Percentiles rank a stretch among this genome's conserved stretches.
These are phyloP conservation scores for Acrobasis consociella DNA, from an alignment of 2,888 invertebrate species.

Conservation along the genomic window DNA sequence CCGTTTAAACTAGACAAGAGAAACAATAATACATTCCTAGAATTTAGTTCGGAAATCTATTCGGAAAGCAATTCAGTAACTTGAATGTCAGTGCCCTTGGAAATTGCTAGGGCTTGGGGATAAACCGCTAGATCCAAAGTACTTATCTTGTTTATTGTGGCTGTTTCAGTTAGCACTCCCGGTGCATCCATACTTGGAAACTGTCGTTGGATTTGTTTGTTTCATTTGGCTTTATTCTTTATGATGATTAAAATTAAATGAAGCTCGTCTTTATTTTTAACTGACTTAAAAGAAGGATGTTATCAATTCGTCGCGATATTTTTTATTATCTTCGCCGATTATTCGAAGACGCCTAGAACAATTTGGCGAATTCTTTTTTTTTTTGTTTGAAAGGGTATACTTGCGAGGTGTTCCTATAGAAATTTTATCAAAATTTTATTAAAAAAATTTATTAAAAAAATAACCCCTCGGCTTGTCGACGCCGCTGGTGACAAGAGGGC, in stretches of 20 bases:
- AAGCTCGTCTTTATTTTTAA: neutral
- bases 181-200: neutral
- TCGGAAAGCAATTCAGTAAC: slow-evolving; percentile 2
- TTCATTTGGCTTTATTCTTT: neutral
- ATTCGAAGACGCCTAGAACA: too few species aligned
- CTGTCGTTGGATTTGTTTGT: slow-evolving; percentile 1
- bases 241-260: neutral
- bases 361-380: too few species aligned
- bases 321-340: too few species aligned
- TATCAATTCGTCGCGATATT: too few species aligned
- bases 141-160: neutral
- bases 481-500: too few species aligned
- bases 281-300: too few species aligned
- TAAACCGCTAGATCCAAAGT: slow-evolving; percentile 5
- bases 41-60: slow-evolving; percentile 5
- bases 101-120: slow-evolving; percentile 3
- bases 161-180: neutral
- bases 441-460: too few species aligned
- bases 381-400: too few species aligned
- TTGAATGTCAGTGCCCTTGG: slow-evolving; percentile 10
- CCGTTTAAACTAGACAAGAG: neutral
- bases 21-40: neutral
- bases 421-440: too few species aligned
- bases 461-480: too few species aligned
- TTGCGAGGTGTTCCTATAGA: too few species aligned